Evolutionary conservation across 2,113 vertebrate genomes (phyloP).

Genomic region (Cervus canadensis): DNA sequence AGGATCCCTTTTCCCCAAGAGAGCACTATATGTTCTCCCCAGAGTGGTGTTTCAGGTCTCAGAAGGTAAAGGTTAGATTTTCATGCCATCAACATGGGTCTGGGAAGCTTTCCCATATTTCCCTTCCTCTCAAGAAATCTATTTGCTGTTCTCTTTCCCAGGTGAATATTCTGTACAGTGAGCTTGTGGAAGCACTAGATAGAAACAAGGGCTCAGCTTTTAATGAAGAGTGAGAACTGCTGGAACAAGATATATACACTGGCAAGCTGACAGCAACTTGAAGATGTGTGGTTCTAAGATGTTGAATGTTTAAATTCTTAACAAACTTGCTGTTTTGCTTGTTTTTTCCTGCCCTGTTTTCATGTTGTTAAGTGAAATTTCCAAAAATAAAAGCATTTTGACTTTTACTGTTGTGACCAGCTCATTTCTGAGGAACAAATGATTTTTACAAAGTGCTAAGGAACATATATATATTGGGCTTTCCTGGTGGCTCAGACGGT

Average conservation of each 20-base stretch:
- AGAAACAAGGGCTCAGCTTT: constrained; percentile 77
- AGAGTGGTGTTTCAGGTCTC: neutral
- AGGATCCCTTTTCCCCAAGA: neutral
- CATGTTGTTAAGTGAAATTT: neutral
- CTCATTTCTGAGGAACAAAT: constrained; percentile 25
- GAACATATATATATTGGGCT: neutral
- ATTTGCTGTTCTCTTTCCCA: constrained; percentile 70
- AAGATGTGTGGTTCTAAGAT: neutral
- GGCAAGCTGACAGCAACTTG: neutral
- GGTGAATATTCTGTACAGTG: constrained; percentile 87
- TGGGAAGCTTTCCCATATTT: neutral
- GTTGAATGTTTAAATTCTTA: neutral
- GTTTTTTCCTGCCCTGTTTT: neutral
- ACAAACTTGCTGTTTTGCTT: neutral
- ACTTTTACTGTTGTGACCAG: neutral
- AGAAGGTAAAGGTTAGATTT: neutral
- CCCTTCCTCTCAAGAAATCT: constrained; percentile 3
- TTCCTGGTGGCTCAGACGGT: neutral
- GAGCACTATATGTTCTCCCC: neutral
- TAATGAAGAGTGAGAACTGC: constrained; percentile 74
- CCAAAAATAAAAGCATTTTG: constrained; percentile 55
- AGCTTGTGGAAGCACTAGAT: constrained; percentile 86
- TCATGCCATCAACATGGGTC: neutral
- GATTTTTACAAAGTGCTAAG: constrained; percentile 24
- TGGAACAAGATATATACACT: neutral